phyloP scores from a whole-genome alignment of 1,140 invertebrate genomes.

The Aphidius gifuensis region DNA sequence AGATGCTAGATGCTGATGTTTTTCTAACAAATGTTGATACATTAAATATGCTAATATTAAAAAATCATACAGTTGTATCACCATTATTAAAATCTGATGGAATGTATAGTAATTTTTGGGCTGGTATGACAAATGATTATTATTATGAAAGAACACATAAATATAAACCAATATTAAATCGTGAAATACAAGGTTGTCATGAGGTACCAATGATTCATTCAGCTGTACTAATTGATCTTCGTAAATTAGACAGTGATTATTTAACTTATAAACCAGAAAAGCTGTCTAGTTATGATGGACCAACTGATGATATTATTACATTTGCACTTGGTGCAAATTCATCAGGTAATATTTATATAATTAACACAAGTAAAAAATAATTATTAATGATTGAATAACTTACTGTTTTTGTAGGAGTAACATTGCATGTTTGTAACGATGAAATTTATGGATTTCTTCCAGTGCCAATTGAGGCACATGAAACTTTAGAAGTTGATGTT shows the following conservation, averaged over 20 bases:
- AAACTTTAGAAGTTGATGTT: slow-evolving; percentile 64
- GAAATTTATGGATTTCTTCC: slow-evolving; percentile 78
- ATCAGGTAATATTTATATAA: slow-evolving; percentile 54
- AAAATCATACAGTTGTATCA: slow-evolving; percentile 66
- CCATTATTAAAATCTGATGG: slow-evolving; percentile 85
- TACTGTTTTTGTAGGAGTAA: slow-evolving; percentile 57
- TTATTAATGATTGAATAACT: slow-evolving; percentile 11
- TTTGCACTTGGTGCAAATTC: slow-evolving; percentile 84
- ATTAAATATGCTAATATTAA: slow-evolving; percentile 66
- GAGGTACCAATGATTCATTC: slow-evolving; percentile 91
- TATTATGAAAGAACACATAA: slow-evolving; percentile 87
- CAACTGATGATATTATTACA: slow-evolving; percentile 89
- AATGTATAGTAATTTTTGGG: slow-evolving; percentile 95
- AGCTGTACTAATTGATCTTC: slow-evolving; percentile 80
- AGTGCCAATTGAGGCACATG: slow-evolving; percentile 71
- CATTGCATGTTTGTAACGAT: slow-evolving; percentile 79
- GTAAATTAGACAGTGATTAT: slow-evolving; percentile 58
- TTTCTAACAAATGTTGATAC: slow-evolving; percentile 74
- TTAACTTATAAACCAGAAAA: slow-evolving; percentile 75
- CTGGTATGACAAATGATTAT: slow-evolving; percentile 82
- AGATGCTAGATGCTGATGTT: slow-evolving; percentile 89
- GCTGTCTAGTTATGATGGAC: slow-evolving; percentile 67
- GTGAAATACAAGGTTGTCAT: slow-evolving; percentile 73
- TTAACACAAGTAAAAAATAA: not conserved
- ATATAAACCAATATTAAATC: slow-evolving; percentile 78